Percentiles rank a stretch among this genome's conserved stretches.
phyloP scores from a whole-genome alignment of 2,888 invertebrate species.

The Drosophila mulleri region DNA sequence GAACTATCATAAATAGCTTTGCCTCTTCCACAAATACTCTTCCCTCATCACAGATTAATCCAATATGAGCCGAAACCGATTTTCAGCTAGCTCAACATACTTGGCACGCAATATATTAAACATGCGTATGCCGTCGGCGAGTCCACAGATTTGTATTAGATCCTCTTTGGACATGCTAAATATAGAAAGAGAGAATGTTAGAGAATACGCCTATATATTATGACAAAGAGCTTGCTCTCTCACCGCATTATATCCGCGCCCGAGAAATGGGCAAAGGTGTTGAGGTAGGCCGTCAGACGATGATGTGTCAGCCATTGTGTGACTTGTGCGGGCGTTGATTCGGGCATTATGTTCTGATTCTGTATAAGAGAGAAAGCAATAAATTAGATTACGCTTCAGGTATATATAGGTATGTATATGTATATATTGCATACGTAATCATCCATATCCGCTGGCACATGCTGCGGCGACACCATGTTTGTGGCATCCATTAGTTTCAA shows the following conservation, averaged over 20 bases:
- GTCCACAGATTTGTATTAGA: conserved; percentile 96
- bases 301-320: conserved; percentile 92
- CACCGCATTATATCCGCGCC: conserved; percentile 94
- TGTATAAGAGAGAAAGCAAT: conserved; percentile 56
- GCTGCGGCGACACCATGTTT: conserved; percentile 84
- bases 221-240: conserved; percentile 48
- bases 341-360: conserved; percentile 87
- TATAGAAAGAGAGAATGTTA: conserved; percentile 19
- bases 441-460: conserved; percentile 81
- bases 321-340: conserved; percentile 90
- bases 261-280: conserved; percentile 93
- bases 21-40: neutral
- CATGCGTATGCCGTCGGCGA: conserved; percentile 96
- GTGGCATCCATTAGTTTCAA: conserved; percentile 84
- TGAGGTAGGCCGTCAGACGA: conserved; percentile 91
- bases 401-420: too few relatives aligned
- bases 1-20: neutral
- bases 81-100: conserved; percentile 86
- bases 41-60: neutral
- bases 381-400: conserved; percentile 6
- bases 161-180: conserved; percentile 93
- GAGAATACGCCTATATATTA: neutral
- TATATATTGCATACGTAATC: conserved; percentile 80
- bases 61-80: neutral
- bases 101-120: conserved; percentile 95